Percentiles rank a stretch among this genome's conserved stretches.
Evolutionary conservation across 2,888 invertebrate species (phyloP).

Genomic region (Eupithecia subfuscata): DNA sequence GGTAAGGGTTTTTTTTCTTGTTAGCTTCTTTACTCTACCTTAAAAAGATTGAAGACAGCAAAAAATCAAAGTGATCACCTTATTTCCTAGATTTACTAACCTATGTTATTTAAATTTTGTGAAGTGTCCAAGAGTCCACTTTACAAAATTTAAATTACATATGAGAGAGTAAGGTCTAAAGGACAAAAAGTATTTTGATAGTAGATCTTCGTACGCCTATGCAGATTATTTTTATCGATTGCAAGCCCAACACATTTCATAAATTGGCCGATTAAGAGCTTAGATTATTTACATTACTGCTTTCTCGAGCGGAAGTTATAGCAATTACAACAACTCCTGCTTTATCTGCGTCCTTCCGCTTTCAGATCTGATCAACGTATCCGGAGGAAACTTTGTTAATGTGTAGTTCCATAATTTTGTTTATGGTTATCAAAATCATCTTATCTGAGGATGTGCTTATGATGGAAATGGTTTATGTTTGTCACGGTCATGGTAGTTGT

Average conservation of each 20-base stretch:
- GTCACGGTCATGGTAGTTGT: not conserved
- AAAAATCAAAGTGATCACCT: too few species aligned
- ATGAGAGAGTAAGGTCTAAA: too few species aligned
- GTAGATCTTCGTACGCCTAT: too few species aligned
- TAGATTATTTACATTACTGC: not conserved
- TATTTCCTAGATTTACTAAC: too few species aligned
- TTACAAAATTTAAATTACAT: too few species aligned
- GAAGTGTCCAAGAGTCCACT: too few species aligned
- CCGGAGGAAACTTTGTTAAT: constrained; percentile 15
- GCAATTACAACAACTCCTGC: constrained; percentile 14
- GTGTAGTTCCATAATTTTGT: constrained; percentile 5
- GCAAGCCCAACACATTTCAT: not conserved
- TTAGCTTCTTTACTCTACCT: too few species aligned
- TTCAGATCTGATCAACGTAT: constrained; percentile 27
- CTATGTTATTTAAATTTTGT: too few species aligned
- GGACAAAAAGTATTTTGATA: too few species aligned
- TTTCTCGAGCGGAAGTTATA: constrained; percentile 15
- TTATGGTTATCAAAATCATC: constrained; percentile 8
- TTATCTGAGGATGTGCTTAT: not conserved
- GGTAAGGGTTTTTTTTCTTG: too few species aligned
- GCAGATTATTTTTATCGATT: not conserved
- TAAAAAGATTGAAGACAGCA: too few species aligned
- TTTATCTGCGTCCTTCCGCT: constrained; percentile 12
- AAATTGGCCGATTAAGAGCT: not conserved
- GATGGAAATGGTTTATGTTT: not conserved